phyloP scores from a whole-genome alignment of 1,140 invertebrate genomes.

The Cherax quadricarinatus region DNA sequence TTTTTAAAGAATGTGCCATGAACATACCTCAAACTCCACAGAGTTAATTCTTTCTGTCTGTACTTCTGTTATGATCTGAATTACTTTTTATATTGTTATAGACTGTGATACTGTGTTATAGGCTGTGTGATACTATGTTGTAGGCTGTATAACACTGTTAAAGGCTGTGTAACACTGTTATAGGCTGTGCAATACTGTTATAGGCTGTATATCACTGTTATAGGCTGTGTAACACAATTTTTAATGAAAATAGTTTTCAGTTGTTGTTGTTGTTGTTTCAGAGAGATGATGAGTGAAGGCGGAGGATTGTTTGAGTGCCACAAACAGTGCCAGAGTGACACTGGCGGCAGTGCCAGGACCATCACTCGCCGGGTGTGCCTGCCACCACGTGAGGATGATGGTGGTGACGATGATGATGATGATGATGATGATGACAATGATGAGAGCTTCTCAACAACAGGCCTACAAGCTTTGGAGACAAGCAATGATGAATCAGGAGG shows the following conservation, averaged over 20 bases:
- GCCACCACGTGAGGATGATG: slow-evolving; percentile 25
- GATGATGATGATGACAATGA: neutral
- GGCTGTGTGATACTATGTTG: too few relatives aligned
- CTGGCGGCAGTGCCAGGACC: neutral
- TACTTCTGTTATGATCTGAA: too few relatives aligned
- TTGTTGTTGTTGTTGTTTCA: slow-evolving; percentile 9
- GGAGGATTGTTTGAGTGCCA: neutral
- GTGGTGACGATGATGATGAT: slow-evolving; percentile 51
- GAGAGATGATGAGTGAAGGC: slow-evolving; percentile 64
- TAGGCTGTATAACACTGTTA: too few relatives aligned
- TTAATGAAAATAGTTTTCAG: neutral
- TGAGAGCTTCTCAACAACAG: neutral
- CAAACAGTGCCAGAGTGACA: neutral
- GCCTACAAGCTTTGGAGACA: neutral
- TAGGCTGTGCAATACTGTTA: neutral
- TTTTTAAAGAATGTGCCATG: too few relatives aligned
- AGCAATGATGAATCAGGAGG: neutral
- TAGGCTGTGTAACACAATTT: too few relatives aligned
- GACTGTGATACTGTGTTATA: too few relatives aligned
- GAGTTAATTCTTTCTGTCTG: too few relatives aligned
- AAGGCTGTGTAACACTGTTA: neutral
- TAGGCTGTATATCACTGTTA: too few relatives aligned
- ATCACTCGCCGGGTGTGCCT: slow-evolving; percentile 36
- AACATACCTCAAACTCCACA: too few relatives aligned
- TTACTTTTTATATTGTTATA: too few relatives aligned